Evolutionary conservation across 1,140 invertebrate genomes (phyloP).

Genomic region (Linepithema humile): DNA sequence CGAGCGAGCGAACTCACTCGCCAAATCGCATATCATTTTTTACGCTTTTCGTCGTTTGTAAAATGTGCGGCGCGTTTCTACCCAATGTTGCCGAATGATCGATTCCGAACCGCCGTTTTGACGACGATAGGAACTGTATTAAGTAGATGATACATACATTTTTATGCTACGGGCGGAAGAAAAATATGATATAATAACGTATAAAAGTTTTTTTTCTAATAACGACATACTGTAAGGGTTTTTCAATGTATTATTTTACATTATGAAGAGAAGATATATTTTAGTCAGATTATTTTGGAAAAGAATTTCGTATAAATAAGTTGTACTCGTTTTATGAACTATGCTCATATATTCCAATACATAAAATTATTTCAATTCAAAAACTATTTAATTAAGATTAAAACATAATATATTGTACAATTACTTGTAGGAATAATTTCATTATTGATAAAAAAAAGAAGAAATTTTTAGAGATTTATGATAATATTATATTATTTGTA

Average conservation of each 20-base stretch:
- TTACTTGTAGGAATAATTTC: not conserved
- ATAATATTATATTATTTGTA: not conserved
- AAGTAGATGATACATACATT: conserved; percentile 50
- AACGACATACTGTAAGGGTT: not conserved
- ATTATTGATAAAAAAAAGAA: not conserved
- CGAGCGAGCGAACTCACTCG: conserved; percentile 42
- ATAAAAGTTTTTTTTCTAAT: not conserved
- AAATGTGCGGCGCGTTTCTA: conserved; percentile 47
- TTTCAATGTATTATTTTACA: not conserved
- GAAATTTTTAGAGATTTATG: not conserved
- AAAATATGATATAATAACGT: conserved; percentile 26
- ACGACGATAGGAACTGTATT: conserved; percentile 49
- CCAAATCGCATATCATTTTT: conserved; percentile 57
- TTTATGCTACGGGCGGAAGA: conserved; percentile 26
- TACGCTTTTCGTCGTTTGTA: conserved; percentile 56
- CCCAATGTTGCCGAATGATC: conserved; percentile 1
- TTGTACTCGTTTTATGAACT: not conserved
- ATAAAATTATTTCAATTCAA: not conserved
- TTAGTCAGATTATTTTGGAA: too few species aligned
- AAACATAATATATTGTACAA: not conserved
- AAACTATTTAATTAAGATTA: not conserved
- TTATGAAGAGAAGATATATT: too few species aligned
- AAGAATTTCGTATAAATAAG: conserved; percentile 3
- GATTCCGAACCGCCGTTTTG: conserved; percentile 29
- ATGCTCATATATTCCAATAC: not conserved